Conservation (phyloP, 2,797 vertebrate species). For the Coendou prehensilis region DNA sequence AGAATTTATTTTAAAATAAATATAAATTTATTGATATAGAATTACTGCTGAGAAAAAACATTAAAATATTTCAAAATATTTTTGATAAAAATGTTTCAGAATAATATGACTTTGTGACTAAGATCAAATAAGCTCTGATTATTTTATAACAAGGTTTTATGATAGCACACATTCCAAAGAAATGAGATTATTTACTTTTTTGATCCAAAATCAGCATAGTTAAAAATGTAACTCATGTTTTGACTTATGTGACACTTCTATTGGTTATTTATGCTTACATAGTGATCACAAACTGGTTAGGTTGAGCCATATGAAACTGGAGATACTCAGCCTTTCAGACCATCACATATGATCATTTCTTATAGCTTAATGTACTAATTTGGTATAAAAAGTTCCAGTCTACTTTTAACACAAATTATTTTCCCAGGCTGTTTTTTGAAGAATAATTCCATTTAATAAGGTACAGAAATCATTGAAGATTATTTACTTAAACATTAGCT, state of each 20-base stretch:
- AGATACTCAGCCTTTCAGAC: neutral
- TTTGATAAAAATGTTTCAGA: neutral
- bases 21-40: neutral
- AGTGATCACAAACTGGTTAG: neutral
- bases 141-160: neutral
- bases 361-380: neutral
- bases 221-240: neutral
- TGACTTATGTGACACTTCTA: conserved; percentile 11
- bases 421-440: neutral
- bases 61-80: neutral
- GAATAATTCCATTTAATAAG: neutral
- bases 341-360: neutral
- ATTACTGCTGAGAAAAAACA: neutral
- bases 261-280: neutral
- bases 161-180: neutral
- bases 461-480: neutral
- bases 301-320: neutral
- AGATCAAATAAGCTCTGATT: neutral
- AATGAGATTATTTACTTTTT: neutral
- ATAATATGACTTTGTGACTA: neutral
- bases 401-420: neutral
- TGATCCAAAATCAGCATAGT: neutral
- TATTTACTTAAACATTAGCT: neutral
- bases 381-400: neutral
- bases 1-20: no score